These are phyloP conservation scores for Vanessa tameamea DNA, from an alignment of 1,140 invertebrate genomes.

Conservation along the genomic window DNA sequence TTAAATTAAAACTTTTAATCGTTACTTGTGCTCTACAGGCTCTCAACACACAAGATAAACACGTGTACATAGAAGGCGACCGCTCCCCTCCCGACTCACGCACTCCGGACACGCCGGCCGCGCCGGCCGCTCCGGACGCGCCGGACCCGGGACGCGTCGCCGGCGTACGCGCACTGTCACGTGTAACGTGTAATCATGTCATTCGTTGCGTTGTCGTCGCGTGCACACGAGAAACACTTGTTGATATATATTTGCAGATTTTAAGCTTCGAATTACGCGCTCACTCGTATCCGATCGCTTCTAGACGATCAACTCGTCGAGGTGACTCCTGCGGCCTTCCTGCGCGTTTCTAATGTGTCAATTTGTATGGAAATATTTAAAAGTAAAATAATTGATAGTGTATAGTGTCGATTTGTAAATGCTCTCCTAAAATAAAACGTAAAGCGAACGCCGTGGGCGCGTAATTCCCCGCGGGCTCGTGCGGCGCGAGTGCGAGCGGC, in stretches of 20 bases:
- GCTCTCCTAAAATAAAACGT: slow-evolving; percentile 24
- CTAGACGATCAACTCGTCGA: background rate
- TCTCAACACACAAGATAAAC: slow-evolving; percentile 20
- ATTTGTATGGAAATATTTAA: slow-evolving; percentile 39
- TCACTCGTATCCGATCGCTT: background rate
- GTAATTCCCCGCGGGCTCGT: background rate
- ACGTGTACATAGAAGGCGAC: slow-evolving; percentile 31
- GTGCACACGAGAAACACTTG: background rate
- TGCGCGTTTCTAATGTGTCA: slow-evolving; percentile 35
- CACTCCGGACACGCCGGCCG: slow-evolving; percentile 3
- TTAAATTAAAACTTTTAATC: background rate
- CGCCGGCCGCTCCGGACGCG: background rate
- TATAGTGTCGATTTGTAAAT: slow-evolving; percentile 43
- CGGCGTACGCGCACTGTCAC: background rate
- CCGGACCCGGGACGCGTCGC: background rate
- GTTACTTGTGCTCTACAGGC: background rate
- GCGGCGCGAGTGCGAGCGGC: too few species aligned
- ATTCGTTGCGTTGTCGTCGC: background rate
- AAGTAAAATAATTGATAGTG: slow-evolving; percentile 36
- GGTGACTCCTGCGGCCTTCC: slow-evolving; percentile 13
- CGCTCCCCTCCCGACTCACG: slow-evolving; percentile 13
- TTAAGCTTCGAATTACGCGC: background rate
- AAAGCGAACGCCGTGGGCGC: slow-evolving; percentile 17
- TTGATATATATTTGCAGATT: background rate
- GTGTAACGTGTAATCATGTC: background rate